Base-by-base conservation (phyloP, 2,113 vertebrate species). In the Spizaetus ornatus region DNA sequence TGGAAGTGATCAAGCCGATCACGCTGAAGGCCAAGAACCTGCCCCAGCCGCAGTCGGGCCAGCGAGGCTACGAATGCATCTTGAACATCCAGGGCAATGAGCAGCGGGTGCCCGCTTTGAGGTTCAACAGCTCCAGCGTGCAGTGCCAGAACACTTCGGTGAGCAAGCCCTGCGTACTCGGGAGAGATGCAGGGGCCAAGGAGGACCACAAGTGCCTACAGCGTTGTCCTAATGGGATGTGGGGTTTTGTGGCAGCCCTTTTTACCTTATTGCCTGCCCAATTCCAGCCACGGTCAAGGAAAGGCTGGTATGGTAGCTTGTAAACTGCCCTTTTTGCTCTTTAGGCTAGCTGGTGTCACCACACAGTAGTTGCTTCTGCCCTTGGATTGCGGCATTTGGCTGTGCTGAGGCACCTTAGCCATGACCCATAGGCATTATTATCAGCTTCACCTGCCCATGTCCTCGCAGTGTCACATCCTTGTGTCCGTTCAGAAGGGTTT, bases 141-240 rank as follows among this genome's bases (percentile, higher is more conserved):
- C 99, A 99, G 96, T 99, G 99, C 97, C 99, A 99, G 96, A 99
- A 99, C 98, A 99, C 99, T 55, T 99, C 99, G 32, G 99, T 99
- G 97, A 99, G 99, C 96, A 43, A 29, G 36, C 2, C 16, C 22
- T 38, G 21, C 0, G 0, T 56, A 16, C 20, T 20, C 0, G 6
- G 62, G 38, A 45, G 56, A 34, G 43, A 5, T 72, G 11, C 5
- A n/a, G 50, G 56, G 67, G 15, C 2, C 23, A 13, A 23, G 19
- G 20, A 32, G 55, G 47, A 61, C 25, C 52, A 40, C 9, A 5
- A 8, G 11, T 27, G 16, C 43, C 52, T 86, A 40, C 21, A 79
- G 52, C 52, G 2, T 56, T n/a, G 43, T 90, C 73, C 36, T 40
- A 25, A 4, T 2, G 56, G 61, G 7, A 6, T 3, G 21, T 26